Evolutionary conservation across 2,797 vertebrate species (phyloP).

Genomic region (Cichlasoma orientale): DNA sequence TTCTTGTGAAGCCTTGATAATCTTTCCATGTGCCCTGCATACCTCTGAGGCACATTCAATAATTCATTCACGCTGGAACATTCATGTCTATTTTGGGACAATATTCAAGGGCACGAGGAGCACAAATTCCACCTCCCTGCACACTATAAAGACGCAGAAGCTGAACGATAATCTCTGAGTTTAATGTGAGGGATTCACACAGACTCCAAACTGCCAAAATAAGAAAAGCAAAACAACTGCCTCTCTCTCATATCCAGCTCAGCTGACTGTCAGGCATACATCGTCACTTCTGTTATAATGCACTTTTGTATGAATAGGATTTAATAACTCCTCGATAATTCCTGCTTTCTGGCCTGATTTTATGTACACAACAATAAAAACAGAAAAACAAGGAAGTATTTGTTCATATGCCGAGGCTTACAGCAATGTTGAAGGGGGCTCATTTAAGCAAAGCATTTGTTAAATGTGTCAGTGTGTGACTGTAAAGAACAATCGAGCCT

Average conservation of each 20-base stretch:
- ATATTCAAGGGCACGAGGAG: slow-evolving; percentile 33
- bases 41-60: slow-evolving; percentile 69
- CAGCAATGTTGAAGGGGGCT: slow-evolving; percentile 4
- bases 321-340: slow-evolving; percentile 31
- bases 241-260: slow-evolving; percentile 16
- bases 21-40: slow-evolving; percentile 44
- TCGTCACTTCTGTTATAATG: background rate
- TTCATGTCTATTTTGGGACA: slow-evolving; percentile 72
- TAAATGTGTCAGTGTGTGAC: slow-evolving; percentile 72
- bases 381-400: slow-evolving; percentile 33
- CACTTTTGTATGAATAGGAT: slow-evolving; percentile 33
- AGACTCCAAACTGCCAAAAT: slow-evolving; percentile 9
- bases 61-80: slow-evolving; percentile 66
- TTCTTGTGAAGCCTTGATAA: slow-evolving; percentile 38
- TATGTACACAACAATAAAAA: slow-evolving; percentile 43
- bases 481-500: slow-evolving; percentile 44
- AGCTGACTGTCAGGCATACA: slow-evolving; percentile 36
- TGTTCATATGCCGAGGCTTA: slow-evolving; percentile 27
- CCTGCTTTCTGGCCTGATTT: slow-evolving; percentile 19
- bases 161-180: slow-evolving; percentile 15
- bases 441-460: slow-evolving; percentile 13
- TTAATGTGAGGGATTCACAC: slow-evolving; percentile 15
- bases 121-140: slow-evolving; percentile 20
- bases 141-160: slow-evolving; percentile 23
- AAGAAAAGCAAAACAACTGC: slow-evolving; percentile 6